phyloP scores from a whole-genome alignment of 2,797 vertebrate species.

The Sorex maritimensis region DNA sequence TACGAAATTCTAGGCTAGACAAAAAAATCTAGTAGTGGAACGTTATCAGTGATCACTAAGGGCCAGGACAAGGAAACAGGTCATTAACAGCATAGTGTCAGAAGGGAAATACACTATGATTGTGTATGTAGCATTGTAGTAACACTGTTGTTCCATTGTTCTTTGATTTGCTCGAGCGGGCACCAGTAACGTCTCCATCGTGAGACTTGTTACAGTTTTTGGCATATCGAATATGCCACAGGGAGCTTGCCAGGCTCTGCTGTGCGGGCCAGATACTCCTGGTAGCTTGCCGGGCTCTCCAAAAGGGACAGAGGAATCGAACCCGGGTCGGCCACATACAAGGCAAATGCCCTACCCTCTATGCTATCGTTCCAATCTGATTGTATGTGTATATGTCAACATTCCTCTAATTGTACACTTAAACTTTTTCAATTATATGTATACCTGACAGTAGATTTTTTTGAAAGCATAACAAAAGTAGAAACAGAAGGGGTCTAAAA shows the following conservation, averaged over 20 bases:
- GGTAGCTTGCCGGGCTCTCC: too few species aligned
- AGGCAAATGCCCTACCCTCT: too few species aligned
- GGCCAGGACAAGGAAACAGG: neutral
- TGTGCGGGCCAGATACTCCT: too few species aligned
- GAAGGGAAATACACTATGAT: neutral
- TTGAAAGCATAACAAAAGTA: slow-evolving; percentile 18
- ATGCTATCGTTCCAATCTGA: neutral
- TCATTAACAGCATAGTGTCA: neutral
- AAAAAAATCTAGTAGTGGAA: slow-evolving; percentile 6
- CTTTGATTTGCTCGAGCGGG: too few species aligned
- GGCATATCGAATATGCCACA: too few species aligned
- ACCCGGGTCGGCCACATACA: too few species aligned
- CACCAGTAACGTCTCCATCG: too few species aligned
- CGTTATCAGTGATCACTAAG: neutral
- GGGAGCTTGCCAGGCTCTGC: too few species aligned
- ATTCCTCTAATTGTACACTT: neutral
- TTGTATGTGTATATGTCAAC: neutral
- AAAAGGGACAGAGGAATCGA: too few species aligned
- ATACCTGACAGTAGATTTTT: slow-evolving; percentile 35
- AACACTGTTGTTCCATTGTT: too few species aligned
- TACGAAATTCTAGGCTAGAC: neutral
- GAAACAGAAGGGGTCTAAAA: slow-evolving; percentile 20
- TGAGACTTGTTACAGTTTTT: too few species aligned
- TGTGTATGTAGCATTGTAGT: too few species aligned
- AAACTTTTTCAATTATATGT: neutral